A percentile compares a stretch with the other conserved stretches of the same genome.
Conservation (phyloP, 2,797 vertebrate genomes). For the Botia kubotai region DNA sequence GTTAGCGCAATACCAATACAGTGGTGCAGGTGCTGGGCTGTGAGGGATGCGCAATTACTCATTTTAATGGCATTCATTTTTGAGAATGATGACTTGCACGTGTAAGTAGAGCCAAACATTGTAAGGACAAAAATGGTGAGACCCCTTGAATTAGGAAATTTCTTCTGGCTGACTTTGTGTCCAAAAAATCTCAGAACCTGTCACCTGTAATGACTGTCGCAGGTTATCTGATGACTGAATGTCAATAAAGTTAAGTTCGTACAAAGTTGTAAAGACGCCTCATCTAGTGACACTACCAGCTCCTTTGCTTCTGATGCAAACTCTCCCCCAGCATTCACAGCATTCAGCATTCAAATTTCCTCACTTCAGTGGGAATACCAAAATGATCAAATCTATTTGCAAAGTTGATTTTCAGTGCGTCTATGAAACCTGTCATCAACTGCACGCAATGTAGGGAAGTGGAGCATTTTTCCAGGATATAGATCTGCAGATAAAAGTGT, state of each 20-base stretch:
- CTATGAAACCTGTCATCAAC: not conserved
- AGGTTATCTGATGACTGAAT: not conserved
- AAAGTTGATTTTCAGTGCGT: slow-evolving; percentile 3
- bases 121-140: not conserved
- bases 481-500: not conserved
- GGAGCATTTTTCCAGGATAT: not conserved
- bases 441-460: not conserved
- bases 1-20: not conserved
- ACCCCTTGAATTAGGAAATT: not conserved
- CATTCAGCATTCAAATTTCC: not conserved
- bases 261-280: not conserved
- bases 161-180: not conserved
- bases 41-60: not conserved
- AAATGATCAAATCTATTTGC: slow-evolving; percentile 2
- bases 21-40: not conserved
- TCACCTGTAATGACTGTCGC: not conserved
- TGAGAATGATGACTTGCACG: not conserved
- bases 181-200: not conserved
- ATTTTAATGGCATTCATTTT: not conserved
- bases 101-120: not conserved
- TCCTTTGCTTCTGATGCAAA: not conserved
- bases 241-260: not conserved
- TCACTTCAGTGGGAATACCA: not conserved
- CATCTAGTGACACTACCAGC: not conserved
- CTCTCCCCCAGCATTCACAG: not conserved